Evolutionary conservation across 2,797 vertebrate genomes (phyloP).

Genomic region (Gastrophryne carolinensis): DNA sequence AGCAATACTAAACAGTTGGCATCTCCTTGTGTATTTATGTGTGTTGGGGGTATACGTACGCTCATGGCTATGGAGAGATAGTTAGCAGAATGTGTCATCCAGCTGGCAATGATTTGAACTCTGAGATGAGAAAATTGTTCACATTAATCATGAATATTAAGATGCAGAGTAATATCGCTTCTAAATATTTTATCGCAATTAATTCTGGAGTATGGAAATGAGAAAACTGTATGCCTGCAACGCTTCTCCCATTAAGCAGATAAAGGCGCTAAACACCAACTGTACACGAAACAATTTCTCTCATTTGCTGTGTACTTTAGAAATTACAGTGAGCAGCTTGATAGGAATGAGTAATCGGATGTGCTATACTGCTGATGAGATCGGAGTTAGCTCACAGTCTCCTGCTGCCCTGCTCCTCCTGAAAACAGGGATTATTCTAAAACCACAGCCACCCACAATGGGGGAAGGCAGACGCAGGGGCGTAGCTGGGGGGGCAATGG

Average conservation of each 20-base stretch:
- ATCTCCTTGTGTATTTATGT: background rate
- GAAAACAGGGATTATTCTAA: too few species aligned
- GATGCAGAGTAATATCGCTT: conserved; percentile 61
- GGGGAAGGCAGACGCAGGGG: too few species aligned
- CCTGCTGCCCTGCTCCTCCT: too few species aligned
- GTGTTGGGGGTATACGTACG: background rate
- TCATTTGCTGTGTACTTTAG: conserved; percentile 61
- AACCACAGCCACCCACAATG: too few species aligned
- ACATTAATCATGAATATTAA: conserved; percentile 61
- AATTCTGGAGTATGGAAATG: conserved; percentile 55
- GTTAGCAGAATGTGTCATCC: conserved; percentile 52
- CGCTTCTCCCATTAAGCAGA: conserved; percentile 56
- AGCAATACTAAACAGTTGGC: background rate
- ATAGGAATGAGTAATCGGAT: conserved; percentile 61
- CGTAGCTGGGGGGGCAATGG: too few species aligned
- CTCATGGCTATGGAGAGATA: conserved; percentile 33
- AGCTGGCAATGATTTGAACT: conserved; percentile 57
- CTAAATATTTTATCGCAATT: conserved; percentile 60
- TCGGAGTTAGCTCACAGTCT: conserved; percentile 60
- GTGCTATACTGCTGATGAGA: conserved; percentile 57
- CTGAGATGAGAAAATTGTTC: conserved; percentile 58
- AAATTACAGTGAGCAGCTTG: conserved; percentile 56
- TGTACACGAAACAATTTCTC: conserved; percentile 59
- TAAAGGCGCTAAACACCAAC: conserved; percentile 60
- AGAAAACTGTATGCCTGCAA: conserved; percentile 62